Base-by-base conservation (phyloP, 2,113 vertebrate species). In the Larimichthys polyactis region DNA sequence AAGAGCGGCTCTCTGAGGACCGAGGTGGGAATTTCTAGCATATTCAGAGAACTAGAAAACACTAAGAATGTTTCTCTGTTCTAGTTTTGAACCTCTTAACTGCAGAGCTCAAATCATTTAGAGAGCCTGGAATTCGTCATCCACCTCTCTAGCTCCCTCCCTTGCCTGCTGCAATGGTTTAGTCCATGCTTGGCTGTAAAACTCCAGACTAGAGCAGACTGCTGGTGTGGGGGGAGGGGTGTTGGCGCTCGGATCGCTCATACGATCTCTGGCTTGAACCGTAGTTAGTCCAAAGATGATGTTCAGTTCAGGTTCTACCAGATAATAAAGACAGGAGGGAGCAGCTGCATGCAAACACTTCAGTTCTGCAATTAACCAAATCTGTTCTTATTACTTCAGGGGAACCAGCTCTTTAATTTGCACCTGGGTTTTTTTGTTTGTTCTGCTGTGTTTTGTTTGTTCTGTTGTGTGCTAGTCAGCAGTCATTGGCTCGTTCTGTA, bases 221-320 rank as follows among this genome's bases (percentile, higher is more conserved):
- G 91, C 87, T 79, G 63, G 78, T 85, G 84, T 93, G 93, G 94
- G 93, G n/a, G 92, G 92, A 92, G 70, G 93, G 91, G 85, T 76
- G 67, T 64, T 77, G 36, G 62, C 55, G 67, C 75, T 83, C 63
- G 83, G 69, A 79, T 59, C 62, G 88, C 74, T 79, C 22, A 67
- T 81, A 44, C 55, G 14, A n/a, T 40, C 36, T 59, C 11, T 77
- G 17, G 65, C 43, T 66, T 75, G 9, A 67, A 68, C 62, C 52
- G 40, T 54, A 48, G 43, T 76, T 58, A 40, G 48, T 79, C 20
- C 48, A 79, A 24, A 71, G n/a, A 55, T 60, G 16, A 40, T 40
- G 36, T 40, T 40, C 7, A 44, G 19, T 59, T 20, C 54, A 36
- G 14, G 32, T 81, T 65, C 40, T 10, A 71, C 20, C n/a, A 59